Evolutionary conservation across 2,888 invertebrate species (phyloP).

Genomic region (Oxyteleia sp.): DNA sequence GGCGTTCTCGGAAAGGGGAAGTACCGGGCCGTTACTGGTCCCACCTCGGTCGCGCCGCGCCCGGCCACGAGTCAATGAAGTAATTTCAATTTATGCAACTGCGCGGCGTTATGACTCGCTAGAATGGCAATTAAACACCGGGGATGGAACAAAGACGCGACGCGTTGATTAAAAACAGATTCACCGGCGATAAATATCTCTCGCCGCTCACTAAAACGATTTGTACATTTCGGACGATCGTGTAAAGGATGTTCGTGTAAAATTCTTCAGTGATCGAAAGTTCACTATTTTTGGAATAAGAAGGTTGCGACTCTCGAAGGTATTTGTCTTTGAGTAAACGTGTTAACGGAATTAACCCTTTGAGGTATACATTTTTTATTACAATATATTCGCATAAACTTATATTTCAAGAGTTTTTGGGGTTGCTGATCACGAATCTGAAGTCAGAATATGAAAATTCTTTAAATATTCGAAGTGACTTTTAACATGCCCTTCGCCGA

Average conservation of each 20-base stretch:
- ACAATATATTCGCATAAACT: too few species aligned
- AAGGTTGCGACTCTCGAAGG: too few species aligned
- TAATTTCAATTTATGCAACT: conserved; percentile 47
- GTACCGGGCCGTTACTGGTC: conserved; percentile 21
- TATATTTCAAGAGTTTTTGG: too few species aligned
- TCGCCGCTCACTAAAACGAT: neutral
- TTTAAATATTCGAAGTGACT: too few species aligned
- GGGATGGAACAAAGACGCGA: conserved; percentile 23
- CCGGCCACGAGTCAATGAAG: conserved; percentile 42
- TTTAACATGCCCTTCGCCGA: too few species aligned
- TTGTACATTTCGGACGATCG: neutral
- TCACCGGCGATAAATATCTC: neutral
- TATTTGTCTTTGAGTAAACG: neutral
- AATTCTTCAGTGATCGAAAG: too few species aligned
- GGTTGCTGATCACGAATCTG: too few species aligned
- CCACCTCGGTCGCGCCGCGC: conserved; percentile 24
- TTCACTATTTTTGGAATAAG: too few species aligned
- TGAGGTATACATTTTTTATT: too few species aligned
- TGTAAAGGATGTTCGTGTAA: too few species aligned
- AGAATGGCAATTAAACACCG: conserved; percentile 48
- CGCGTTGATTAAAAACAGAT: conserved; percentile 35
- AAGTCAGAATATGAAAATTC: too few species aligned
- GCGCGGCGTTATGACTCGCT: conserved; percentile 23
- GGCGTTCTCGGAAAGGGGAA: conserved; percentile 28
- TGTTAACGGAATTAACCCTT: neutral